Percentiles rank a stretch among this genome's conserved stretches.
Conservation (phyloP, 2,888 invertebrate species). For the Drepana falcataria region DNA sequence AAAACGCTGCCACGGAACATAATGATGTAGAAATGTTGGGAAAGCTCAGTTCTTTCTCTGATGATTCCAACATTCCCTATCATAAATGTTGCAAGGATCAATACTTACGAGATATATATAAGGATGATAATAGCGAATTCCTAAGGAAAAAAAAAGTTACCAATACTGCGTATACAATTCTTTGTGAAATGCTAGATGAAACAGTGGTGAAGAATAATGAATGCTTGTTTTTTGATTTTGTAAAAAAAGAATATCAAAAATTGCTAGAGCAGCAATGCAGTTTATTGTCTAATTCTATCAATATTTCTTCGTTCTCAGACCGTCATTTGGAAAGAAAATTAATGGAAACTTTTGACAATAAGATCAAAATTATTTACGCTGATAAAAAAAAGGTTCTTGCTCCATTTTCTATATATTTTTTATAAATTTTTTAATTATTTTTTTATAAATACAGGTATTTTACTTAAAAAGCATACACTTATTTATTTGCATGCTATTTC, state of each 20-base stretch:
- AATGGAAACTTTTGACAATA: conserved; percentile 23
- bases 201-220: conserved; percentile 21
- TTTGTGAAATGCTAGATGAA: conserved; percentile 22
- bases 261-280: conserved; percentile 18
- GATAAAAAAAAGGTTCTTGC: conserved; percentile 25
- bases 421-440: too few relatives aligned
- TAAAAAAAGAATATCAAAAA: conserved; percentile 25
- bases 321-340: conserved; percentile 17
- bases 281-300: conserved; percentile 21
- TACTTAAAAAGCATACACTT: too few relatives aligned
- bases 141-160: not conserved
- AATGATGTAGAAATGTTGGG: conserved; percentile 15
- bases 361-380: conserved; percentile 20
- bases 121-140: not conserved
- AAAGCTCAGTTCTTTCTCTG: conserved; percentile 17
- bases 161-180: conserved; percentile 19
- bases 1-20: conserved; percentile 17
- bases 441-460: too few relatives aligned
- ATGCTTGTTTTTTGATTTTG: conserved; percentile 24
- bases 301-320: conserved; percentile 19
- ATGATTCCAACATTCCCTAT: conserved; percentile 15
- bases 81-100: conserved; percentile 19
- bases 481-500: too few relatives aligned
- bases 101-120: conserved; percentile 16
- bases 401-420: conserved; percentile 15